Conservation (phyloP, 1,140 invertebrate species). For the Latrodectus geometricus region DNA sequence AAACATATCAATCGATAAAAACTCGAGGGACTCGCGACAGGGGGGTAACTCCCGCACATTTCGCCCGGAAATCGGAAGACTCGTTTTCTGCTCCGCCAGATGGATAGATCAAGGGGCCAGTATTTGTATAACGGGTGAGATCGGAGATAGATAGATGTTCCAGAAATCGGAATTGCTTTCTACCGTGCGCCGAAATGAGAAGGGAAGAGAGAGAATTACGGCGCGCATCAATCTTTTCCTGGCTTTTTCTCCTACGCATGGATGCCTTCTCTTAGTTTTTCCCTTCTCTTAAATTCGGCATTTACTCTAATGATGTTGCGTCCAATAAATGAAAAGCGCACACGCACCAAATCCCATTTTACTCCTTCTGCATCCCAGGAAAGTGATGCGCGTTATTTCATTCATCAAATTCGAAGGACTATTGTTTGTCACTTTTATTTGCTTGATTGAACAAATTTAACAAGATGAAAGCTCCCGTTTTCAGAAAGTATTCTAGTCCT, state of each 20-base stretch:
- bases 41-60: conserved; percentile 20
- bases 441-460: too few species aligned
- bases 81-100: conserved; percentile 28
- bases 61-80: not conserved
- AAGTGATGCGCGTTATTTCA: too few species aligned
- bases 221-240: not conserved
- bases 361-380: too few species aligned
- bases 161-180: conserved; percentile 8
- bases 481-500: too few species aligned
- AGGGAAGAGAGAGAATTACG: not conserved
- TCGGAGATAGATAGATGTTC: conserved; percentile 38
- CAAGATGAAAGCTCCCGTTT: too few species aligned
- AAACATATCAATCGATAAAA: conserved; percentile 43
- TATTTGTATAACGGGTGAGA: conserved; percentile 1
- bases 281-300: not conserved
- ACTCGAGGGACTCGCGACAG: conserved; percentile 21
- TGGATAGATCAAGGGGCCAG: conserved; percentile 13
- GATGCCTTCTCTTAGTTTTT: not conserved
- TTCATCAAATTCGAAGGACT: too few species aligned
- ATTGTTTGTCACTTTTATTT: too few species aligned
- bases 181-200: not conserved
- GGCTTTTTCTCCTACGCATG: not conserved
- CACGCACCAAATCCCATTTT: too few species aligned
- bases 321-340: too few species aligned
- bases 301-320: not conserved